A percentile compares a stretch with the other conserved stretches of the same genome.
These are phyloP conservation scores for Nasonovia ribisnigri DNA, from an alignment of 2,888 invertebrate genomes.

Conservation along the genomic window DNA sequence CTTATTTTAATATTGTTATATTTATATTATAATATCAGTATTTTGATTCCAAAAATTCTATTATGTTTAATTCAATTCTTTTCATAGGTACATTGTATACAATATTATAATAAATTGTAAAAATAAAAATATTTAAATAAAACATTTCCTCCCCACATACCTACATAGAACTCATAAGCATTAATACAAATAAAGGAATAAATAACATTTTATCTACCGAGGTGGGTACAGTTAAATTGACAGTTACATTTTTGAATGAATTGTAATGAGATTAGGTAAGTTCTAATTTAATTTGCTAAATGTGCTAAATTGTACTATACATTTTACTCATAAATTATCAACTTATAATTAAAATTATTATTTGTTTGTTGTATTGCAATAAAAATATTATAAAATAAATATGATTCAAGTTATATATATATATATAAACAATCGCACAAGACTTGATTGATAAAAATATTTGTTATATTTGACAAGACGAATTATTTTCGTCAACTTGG, in stretches of 20 bases:
- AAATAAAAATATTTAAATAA: background rate
- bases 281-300: background rate
- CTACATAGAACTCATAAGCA: background rate
- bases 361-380: background rate
- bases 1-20: background rate
- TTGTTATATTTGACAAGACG: background rate
- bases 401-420: background rate
- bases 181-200: background rate
- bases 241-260: background rate
- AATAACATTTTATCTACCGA: too few species aligned
- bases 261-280: background rate
- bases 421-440: background rate
- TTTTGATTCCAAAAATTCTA: background rate
- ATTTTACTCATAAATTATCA: background rate
- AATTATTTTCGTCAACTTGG: background rate
- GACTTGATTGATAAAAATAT: background rate
- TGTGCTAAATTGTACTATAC: background rate
- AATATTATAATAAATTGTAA: background rate
- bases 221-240: background rate
- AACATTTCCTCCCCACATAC: background rate
- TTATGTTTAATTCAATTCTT: background rate
- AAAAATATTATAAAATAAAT: background rate
- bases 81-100: background rate
- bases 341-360: background rate
- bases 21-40: background rate